A percentile compares a stretch with the other conserved stretches of the same genome.
Evolutionary conservation across 2,113 vertebrate species (phyloP).

Genomic region (Cryptomyrus ogoouensis): DNA sequence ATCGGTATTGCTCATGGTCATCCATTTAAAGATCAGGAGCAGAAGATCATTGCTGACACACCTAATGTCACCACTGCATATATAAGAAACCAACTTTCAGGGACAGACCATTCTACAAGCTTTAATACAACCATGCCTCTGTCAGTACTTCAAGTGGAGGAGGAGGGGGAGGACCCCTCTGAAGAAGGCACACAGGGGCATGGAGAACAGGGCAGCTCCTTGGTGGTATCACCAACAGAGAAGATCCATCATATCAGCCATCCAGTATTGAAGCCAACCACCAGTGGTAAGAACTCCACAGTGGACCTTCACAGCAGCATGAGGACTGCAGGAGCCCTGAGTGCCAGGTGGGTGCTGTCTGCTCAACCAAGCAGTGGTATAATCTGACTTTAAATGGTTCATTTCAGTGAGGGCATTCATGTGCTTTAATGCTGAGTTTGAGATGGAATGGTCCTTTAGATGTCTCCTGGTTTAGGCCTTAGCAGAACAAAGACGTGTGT

Average conservation of each 20-base stretch:
- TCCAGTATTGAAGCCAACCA: constrained; percentile 16
- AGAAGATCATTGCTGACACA: background rate
- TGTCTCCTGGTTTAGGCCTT: background rate
- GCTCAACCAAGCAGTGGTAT: background rate
- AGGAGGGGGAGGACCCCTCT: background rate
- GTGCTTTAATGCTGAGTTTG: background rate
- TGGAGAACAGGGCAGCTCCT: constrained; percentile 1
- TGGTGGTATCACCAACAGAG: constrained; percentile 21
- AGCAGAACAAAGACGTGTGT: background rate
- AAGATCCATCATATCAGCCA: constrained; percentile 7
- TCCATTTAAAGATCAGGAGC: background rate
- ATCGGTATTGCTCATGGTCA: background rate
- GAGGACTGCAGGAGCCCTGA: background rate
- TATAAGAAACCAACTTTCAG: background rate
- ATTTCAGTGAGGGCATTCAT: background rate
- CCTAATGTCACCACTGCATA: background rate
- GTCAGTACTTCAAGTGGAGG: background rate
- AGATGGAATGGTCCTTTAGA: background rate
- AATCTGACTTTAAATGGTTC: background rate
- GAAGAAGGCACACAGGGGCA: background rate
- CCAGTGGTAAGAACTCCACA: background rate
- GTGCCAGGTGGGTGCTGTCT: background rate
- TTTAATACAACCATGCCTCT: background rate
- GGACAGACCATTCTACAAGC: background rate
- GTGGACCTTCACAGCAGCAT: background rate